A percentile compares a stretch with the other conserved stretches of the same genome.
phyloP scores from a whole-genome alignment of 2,113 vertebrate genomes.

The Pseudois nayaur region DNA sequence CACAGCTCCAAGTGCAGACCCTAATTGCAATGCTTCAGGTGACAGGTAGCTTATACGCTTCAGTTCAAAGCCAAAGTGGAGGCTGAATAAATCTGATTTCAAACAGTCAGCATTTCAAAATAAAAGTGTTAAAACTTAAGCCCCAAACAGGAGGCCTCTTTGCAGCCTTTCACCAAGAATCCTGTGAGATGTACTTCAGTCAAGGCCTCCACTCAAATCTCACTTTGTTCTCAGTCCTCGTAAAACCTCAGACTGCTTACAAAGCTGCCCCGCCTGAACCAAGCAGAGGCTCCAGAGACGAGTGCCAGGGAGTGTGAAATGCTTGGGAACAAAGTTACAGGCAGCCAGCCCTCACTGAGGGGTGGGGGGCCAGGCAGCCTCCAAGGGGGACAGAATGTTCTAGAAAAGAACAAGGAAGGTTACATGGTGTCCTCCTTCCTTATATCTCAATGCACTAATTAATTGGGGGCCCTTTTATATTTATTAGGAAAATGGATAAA shows the following conservation, averaged over 20 bases:
- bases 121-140: slow-evolving; percentile 2
- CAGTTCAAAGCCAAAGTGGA: slow-evolving; percentile 50
- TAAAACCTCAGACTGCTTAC: slow-evolving; percentile 16
- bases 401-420: background rate
- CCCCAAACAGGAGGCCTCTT: background rate
- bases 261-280: background rate
- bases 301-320: background rate
- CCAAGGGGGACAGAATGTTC: background rate
- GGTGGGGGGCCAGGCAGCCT: background rate
- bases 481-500: background rate
- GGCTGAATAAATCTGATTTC: background rate
- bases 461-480: background rate
- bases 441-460: background rate
- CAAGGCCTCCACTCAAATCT: background rate
- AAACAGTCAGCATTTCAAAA: slow-evolving; percentile 42
- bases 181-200: background rate
- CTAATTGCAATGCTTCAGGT: slow-evolving; percentile 60
- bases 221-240: slow-evolving; percentile 30
- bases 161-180: slow-evolving; percentile 5
- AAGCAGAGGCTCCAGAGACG: background rate
- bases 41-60: slow-evolving; percentile 34
- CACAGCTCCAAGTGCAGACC: background rate
- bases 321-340: background rate
- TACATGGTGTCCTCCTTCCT: background rate
- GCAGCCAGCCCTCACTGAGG: background rate